phyloP scores from a whole-genome alignment of 2,888 invertebrate species.

The Dynastes grantii region DNA sequence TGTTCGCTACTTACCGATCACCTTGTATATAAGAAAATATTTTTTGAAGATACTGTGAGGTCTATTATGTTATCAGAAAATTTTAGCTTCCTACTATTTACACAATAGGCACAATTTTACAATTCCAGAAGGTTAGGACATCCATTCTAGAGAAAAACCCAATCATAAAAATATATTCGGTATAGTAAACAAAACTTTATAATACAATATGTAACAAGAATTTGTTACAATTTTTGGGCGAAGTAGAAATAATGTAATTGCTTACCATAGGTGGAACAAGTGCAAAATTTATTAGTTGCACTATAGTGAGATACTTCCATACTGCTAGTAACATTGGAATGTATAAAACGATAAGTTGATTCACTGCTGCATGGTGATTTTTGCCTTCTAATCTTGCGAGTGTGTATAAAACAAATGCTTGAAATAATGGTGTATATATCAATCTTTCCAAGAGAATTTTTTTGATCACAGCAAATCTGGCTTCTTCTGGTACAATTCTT shows the following conservation, averaged over 20 bases:
- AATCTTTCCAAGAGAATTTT: conserved; percentile 82
- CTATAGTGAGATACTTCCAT: conserved; percentile 83
- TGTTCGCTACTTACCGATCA: too few species aligned
- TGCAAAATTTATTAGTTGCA: conserved; percentile 83
- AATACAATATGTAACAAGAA: too few species aligned
- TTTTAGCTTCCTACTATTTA: too few species aligned
- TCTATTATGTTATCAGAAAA: too few species aligned
- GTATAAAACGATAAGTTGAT: conserved; percentile 78
- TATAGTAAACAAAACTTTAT: too few species aligned
- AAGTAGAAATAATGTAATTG: conserved; percentile 51
- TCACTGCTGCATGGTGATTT: conserved; percentile 77
- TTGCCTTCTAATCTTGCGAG: conserved; percentile 85
- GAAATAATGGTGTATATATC: conserved; percentile 81
- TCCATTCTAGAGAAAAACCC: too few species aligned
- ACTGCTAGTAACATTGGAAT: conserved; percentile 80
- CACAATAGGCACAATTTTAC: too few species aligned
- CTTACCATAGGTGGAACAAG: conserved; percentile 86
- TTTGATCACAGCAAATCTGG: conserved; percentile 70
- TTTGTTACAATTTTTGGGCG: too few species aligned
- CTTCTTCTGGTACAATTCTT: conserved; percentile 74
- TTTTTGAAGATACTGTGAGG: too few species aligned
- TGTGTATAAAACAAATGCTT: conserved; percentile 82
- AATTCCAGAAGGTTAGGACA: too few species aligned
- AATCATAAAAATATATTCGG: too few species aligned
- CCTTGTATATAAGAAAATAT: too few species aligned